Evolutionary conservation across 2,797 vertebrate genomes (phyloP), one percentile per base, ranked within the genome.

Genomic region (Parambassis ranga): DNA sequence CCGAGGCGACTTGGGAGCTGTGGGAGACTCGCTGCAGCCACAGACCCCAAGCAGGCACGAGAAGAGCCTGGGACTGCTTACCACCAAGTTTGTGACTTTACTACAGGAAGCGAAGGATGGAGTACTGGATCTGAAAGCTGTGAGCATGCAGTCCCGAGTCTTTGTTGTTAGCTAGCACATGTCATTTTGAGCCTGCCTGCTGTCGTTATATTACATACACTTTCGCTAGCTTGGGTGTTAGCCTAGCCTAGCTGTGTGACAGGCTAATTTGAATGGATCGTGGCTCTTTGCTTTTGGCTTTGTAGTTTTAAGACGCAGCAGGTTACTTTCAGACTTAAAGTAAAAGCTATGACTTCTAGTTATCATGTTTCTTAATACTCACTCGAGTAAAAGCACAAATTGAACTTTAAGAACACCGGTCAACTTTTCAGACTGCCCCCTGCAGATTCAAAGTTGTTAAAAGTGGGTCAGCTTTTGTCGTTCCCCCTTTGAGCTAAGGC

Each of bases 21-120:
- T 92, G 92, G 94, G 93, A 65, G 94, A 95, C 83, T 88, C 92
- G 71, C 83, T 94, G 71, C 93, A 94, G 67, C 93, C 94, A 15
- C 93, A 95, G 75, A 92, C 95, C 3, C 95, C 96, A 10, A 98
- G 96, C 89, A 92, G 97, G 14, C 97, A 98, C 80, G 97, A 98
- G 81, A 98, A 98, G 89, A 98, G 97, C 67, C 89, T 98, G 37
- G 96, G 97, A 26, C 90, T 98, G 68, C 94, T 98, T 72, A 98
- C 97, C 13, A 97, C 96, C 70, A 97, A 97, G 91, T 98, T 98
- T 86, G 96, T 98, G 70, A 97, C 95, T 50, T 84, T 98, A 43
- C 90, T 98, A 38, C 97, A 98, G 77, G 96, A 98, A 84, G 96
- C 97, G 37, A 96, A 98, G 90, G 97, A 98, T 85, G 96, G 97